These are phyloP conservation scores for Galago senegalensis DNA, from an alignment of 2,797 vertebrate species.

Conservation along the genomic window DNA sequence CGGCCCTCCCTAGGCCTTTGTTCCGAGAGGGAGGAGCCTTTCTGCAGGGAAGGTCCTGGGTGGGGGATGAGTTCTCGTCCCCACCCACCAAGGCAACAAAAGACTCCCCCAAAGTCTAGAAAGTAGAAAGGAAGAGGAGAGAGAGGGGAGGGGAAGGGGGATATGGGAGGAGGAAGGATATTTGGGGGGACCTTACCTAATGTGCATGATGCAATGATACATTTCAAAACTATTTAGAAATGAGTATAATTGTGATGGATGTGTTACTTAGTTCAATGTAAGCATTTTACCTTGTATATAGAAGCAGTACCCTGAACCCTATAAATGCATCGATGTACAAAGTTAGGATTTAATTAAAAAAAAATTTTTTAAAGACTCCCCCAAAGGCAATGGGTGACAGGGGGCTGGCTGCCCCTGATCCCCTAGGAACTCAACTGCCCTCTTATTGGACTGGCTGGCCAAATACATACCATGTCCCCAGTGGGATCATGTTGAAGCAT, in stretches of 20 bases:
- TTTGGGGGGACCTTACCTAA: too few species aligned
- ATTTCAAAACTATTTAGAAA: too few species aligned
- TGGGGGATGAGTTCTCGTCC: constrained; percentile 5
- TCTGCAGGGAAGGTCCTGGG: neutral
- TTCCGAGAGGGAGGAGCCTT: constrained; percentile 30
- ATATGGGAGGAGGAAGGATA: too few species aligned
- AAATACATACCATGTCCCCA: neutral
- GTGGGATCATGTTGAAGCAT: neutral
- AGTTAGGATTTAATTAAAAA: too few species aligned
- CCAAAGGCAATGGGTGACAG: neutral
- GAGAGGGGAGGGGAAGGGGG: too few species aligned
- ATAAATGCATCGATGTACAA: too few species aligned
- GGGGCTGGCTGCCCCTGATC: neutral
- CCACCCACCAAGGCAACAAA: constrained; percentile 45
- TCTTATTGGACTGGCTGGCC: neutral
- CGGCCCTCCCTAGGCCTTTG: constrained; percentile 63
- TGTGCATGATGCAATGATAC: too few species aligned
- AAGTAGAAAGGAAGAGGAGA: too few species aligned
- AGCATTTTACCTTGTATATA: too few species aligned
- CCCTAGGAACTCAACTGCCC: neutral
- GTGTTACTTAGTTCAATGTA: too few species aligned
- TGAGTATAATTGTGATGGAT: too few species aligned
- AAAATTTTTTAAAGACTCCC: neutral
- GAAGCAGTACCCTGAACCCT: too few species aligned
- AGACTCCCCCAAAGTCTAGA: neutral